Evolutionary conservation across 37 sponge, comb jelly and placozoan genomes (phyloP).

Genomic region (Ephydatia muelleri): DNA sequence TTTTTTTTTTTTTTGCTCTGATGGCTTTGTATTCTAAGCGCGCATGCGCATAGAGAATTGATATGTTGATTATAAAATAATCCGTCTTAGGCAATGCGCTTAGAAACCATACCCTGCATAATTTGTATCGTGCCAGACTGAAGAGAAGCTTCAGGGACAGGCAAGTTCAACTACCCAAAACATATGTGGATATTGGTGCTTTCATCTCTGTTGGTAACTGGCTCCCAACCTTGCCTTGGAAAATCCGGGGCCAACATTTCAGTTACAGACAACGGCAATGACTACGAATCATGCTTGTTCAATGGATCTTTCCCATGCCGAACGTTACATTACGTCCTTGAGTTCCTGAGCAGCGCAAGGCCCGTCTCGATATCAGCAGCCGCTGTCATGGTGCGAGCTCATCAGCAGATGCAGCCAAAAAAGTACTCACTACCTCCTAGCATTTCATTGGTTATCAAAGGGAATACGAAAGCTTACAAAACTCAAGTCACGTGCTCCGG

Average conservation of each 20-base stretch:
- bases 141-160: background rate
- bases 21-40: no score
- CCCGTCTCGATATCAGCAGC: background rate
- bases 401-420: background rate
- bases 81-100: no score
- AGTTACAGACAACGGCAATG: no score
- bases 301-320: background rate
- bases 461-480: background rate
- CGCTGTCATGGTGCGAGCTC: background rate
- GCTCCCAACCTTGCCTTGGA: background rate
- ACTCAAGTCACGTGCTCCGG: background rate
- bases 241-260: background rate
- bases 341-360: background rate
- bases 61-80: no score
- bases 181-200: background rate
- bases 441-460: background rate
- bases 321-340: no score
- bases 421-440: background rate
- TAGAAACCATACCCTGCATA: background rate
- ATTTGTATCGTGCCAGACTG: background rate
- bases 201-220: background rate
- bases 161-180: no score
- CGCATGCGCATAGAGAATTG: no score
- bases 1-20: no score
- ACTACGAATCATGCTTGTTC: background rate